These are phyloP conservation scores for Mesochorus sp. DNA, from an alignment of 2,888 invertebrate genomes.

Conservation along the genomic window DNA sequence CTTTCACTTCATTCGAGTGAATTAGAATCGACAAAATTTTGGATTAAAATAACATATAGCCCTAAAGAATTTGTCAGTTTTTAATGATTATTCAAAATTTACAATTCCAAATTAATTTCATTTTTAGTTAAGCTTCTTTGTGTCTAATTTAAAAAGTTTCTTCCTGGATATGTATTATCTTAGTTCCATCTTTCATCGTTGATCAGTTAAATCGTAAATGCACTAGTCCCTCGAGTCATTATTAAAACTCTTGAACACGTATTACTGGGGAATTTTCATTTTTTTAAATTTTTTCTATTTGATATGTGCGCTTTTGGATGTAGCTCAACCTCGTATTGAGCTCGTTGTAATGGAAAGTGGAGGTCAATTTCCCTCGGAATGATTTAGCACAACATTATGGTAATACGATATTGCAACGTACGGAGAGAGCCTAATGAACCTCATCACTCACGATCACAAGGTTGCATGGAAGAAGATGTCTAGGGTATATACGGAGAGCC, in stretches of 20 bases:
- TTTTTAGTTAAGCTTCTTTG: too few relatives aligned
- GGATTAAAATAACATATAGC: too few relatives aligned
- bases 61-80: too few relatives aligned
- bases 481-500: background rate
- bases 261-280: background rate
- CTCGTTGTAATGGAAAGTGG: constrained; percentile 47
- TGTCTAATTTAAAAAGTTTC: too few relatives aligned
- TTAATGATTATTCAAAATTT: too few relatives aligned
- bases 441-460: constrained; percentile 68
- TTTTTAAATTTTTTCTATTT: constrained; percentile 20
- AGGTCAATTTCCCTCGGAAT: constrained; percentile 53
- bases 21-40: too few relatives aligned
- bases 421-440: constrained; percentile 62
- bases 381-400: constrained; percentile 72
- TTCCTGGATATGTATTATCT: too few relatives aligned
- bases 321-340: background rate
- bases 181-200: too few relatives aligned
- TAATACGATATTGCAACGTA: constrained; percentile 68
- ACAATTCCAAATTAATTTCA: too few relatives aligned
- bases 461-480: constrained; percentile 19
- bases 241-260: constrained; percentile 27
- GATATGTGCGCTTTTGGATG: constrained; percentile 27
- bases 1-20: too few relatives aligned
- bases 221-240: too few relatives aligned
- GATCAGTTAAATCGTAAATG: too few relatives aligned